Evolutionary conservation across 2,888 invertebrate species (phyloP).

Genomic region (Heliconius sara): DNA sequence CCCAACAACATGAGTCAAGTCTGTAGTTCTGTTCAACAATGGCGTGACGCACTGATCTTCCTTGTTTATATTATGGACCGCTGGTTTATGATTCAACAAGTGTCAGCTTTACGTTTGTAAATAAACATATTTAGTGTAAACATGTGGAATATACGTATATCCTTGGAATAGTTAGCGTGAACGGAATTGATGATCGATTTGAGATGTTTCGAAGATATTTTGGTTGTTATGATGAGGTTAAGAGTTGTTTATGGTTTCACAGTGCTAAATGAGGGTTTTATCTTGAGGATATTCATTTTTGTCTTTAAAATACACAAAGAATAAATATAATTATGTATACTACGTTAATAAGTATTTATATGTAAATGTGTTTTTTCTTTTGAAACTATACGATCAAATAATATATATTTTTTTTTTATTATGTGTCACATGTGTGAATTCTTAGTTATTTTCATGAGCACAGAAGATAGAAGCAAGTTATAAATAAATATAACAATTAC

Average conservation of each 20-base stretch:
- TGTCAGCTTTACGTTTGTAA: constrained; percentile 50
- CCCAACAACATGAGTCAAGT: constrained; percentile 58
- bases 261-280: background rate
- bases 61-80: constrained; percentile 62
- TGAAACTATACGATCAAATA: too few relatives aligned
- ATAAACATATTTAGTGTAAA: constrained; percentile 46
- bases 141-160: constrained; percentile 43
- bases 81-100: constrained; percentile 64
- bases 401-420: too few relatives aligned
- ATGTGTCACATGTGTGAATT: too few relatives aligned
- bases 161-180: constrained; percentile 43
- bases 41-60: constrained; percentile 62
- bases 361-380: too few relatives aligned
- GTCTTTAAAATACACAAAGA: background rate
- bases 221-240: constrained; percentile 4
- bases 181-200: constrained; percentile 41
- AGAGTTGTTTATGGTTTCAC: background rate
- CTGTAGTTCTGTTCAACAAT: constrained; percentile 59
- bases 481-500: too few relatives aligned
- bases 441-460: too few relatives aligned
- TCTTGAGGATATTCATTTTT: background rate
- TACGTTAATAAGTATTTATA: too few relatives aligned
- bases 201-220: constrained; percentile 25
- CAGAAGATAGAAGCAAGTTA: too few relatives aligned
- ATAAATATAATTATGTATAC: too few relatives aligned